Evolutionary conservation across 1,140 invertebrate genomes (phyloP), one percentile per base, ranked within the genome.

Genomic region (Triops cancriformis): DNA sequence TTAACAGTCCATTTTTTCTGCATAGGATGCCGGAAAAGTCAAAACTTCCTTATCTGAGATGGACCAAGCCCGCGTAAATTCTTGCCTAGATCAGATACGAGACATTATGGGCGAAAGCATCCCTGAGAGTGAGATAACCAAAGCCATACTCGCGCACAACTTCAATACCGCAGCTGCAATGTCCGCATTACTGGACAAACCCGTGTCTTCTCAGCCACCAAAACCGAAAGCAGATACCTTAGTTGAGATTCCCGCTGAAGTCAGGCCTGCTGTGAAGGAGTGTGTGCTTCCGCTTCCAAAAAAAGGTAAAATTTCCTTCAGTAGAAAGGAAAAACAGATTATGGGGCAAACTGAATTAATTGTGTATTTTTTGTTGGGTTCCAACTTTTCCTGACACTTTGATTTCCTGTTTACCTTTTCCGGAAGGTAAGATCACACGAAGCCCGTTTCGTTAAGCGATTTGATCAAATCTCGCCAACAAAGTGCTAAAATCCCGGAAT

Each of bases 61-160:
- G 1, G 91, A 93, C 73, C 88, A 89, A 86, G 90, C 88, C 0
- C 91, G 90, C 83, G 85, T 97, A 5, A 89, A 91, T 81, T 94
- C 92, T 1, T 96, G 94, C 82, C 86, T 97, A 11, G 93, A 96
- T 82, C 89, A 91, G 82, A 88, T 97, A 18, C 88, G 91, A 78
- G 90, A 91, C 82, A 88, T 96, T 41, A 87, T 96, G 75, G 94
- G 93, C 41, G 92, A 95, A 78, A 86, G 89, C 0, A 83, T 91
- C 28, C 87, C 92, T 1, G 91, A 94, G 78, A 86, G 89, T 77
- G 85, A 89, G 43, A 87, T 96, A 26, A 87, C 89, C 6, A 87
- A 89, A 45, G 88, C 88, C 45, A 87, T 92, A 31, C 83, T 93
- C 73, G 83, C 86, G 79, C 86, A 90, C 78, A 88, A 92, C 79